Percentiles rank a stretch among this genome's conserved stretches.
Conservation (phyloP, 2,113 vertebrate genomes). For the Vicugna pacos region DNA sequence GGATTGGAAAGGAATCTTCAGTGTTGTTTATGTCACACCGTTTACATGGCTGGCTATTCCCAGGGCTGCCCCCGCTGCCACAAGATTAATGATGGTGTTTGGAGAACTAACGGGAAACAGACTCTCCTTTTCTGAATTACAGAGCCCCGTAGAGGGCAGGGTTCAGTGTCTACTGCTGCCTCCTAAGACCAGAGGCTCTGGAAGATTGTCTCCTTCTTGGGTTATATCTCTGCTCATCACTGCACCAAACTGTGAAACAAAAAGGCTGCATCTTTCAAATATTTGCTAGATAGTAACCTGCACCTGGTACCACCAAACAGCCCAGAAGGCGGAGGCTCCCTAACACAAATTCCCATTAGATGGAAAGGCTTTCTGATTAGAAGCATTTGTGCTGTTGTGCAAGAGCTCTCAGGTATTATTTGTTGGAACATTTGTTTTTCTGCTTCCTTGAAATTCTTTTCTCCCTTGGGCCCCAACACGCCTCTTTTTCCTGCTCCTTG, state of each 20-base stretch:
- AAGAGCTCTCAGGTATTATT: neutral
- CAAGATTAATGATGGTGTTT: slow-evolving; percentile 22
- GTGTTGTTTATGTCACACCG: neutral
- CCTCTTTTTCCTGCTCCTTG: neutral
- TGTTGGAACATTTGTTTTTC: neutral
- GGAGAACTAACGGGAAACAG: slow-evolving; percentile 53
- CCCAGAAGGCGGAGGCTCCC: neutral
- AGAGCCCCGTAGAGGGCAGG: neutral
- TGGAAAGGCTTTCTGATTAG: neutral
- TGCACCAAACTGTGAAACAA: slow-evolving; percentile 6
- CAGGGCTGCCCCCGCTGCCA: neutral
- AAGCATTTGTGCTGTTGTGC: neutral
- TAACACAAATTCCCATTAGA: neutral
- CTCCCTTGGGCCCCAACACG: no score
- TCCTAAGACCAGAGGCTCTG: neutral
- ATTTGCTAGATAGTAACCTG: neutral
- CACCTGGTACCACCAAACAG: neutral
- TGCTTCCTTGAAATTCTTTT: neutral
- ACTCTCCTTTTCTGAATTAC: neutral
- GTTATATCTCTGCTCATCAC: neutral
- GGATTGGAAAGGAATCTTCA: neutral
- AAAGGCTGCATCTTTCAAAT: neutral
- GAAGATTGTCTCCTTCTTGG: neutral
- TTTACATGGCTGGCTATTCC: neutral
- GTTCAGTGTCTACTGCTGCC: neutral